Evolutionary conservation across 2,888 invertebrate species (phyloP), one percentile per base, ranked within the genome.

Genomic region (Phania funesta): DNA sequence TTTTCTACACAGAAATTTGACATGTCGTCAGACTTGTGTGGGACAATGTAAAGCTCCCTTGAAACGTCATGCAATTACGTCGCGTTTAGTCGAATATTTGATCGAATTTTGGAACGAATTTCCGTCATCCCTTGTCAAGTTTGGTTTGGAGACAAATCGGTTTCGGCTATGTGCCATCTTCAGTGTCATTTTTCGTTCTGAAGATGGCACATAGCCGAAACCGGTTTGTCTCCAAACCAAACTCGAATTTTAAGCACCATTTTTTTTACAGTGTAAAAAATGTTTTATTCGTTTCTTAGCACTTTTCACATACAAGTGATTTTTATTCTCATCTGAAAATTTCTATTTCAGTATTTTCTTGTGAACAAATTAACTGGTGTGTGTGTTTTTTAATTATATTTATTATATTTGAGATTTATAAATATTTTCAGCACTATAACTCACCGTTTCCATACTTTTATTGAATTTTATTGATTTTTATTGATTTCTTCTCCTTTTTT

Each of bases 391-490:
- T 52, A 9, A 50, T 73, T 65, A 44, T n/a, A 35, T 38, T 46
- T 46, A 46, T 18, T 44, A 26, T 32, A 52, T 50, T 74, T 62
- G 18, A 58, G 41, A 6, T 38, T 35, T 22, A n/a, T n/a, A n/a
- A n/a, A n/a, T n/a, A 22, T 24, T 13, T 50, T 35, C 3, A 32
- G 9, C 48, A 46, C 29, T 68, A 6, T 11, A 64, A 82, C 82
- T 82, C 82, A 82, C 82, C 82, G 82, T 78, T 82, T 82, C 82
- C 82, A 82, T 82, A 52, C 68, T 77, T 67, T 48, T 48, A 41
- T 76, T 16, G 32, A 20, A 56, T 65, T 22, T 22, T 48, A 29
- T 50, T 60, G 56, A 73, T 65, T 71, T 65, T 44, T 16, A 26
- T 60, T 65, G 16, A 44, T 7, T 18, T 44, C 8, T 16, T 16